A percentile compares a stretch with the other conserved stretches of the same genome.
These are phyloP conservation scores for Pterocles burchelli DNA, from an alignment of 2,113 vertebrate genomes.

Conservation along the genomic window DNA sequence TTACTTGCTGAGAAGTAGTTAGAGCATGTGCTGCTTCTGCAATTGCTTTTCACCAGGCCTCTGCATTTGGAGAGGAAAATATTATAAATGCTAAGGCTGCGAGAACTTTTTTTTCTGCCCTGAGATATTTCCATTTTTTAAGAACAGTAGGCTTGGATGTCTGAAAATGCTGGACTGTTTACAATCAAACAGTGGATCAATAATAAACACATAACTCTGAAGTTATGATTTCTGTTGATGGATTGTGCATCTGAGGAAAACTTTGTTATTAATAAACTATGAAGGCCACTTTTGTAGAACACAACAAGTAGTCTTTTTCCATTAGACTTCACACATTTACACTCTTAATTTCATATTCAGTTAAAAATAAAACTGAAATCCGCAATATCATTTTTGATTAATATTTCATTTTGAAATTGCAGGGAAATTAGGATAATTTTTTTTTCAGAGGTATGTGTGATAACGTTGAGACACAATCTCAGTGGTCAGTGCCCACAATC, in stretches of 20 bases:
- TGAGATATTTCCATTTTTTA: background rate
- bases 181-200: slow-evolving; percentile 43
- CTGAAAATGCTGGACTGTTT: slow-evolving; percentile 35
- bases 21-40: background rate
- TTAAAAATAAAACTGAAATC: slow-evolving; percentile 8
- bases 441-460: background rate
- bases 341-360: background rate
- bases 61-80: background rate
- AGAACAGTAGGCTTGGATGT: background rate
- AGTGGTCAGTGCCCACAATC: background rate
- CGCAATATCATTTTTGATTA: background rate
- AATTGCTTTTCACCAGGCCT: background rate
- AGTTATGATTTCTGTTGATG: slow-evolving; percentile 43
- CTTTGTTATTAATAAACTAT: slow-evolving; percentile 33
- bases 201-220: slow-evolving; percentile 54
- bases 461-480: background rate
- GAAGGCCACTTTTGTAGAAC: background rate
- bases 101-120: background rate
- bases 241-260: slow-evolving; percentile 40
- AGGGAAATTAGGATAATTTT: background rate
- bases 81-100: background rate
- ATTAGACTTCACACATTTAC: background rate
- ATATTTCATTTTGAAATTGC: background rate
- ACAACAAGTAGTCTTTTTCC: background rate
- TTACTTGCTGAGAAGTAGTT: background rate